These are phyloP conservation scores for Xylophagus ater DNA, from an alignment of 2,888 invertebrate genomes.

Conservation along the genomic window DNA sequence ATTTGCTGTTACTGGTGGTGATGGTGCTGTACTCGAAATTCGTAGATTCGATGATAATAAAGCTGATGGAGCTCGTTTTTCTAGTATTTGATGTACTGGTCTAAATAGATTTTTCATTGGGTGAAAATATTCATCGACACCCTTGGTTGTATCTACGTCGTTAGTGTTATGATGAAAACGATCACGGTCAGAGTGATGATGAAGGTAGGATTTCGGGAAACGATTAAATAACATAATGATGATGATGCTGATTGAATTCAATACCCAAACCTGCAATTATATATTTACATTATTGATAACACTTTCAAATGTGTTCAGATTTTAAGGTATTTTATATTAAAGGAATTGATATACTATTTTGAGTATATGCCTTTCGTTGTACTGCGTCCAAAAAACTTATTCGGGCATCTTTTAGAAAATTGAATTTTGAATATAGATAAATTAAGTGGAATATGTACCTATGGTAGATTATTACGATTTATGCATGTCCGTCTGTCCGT, in stretches of 20 bases:
- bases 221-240: conserved; percentile 19
- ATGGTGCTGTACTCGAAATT: not conserved
- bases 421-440: no score
- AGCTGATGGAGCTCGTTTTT: no score
- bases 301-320: not conserved
- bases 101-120: not conserved
- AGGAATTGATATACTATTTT: not conserved
- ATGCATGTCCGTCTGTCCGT: no score
- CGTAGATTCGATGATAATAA: not conserved
- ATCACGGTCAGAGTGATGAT: not conserved
- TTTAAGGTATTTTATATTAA: not conserved
- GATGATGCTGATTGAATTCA: not conserved
- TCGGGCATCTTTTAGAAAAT: not conserved
- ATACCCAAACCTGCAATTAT: not conserved
- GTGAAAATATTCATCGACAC: not conserved
- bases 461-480: no score
- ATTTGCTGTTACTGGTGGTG: not conserved
- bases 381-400: not conserved
- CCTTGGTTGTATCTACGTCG: not conserved
- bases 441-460: no score
- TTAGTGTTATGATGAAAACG: not conserved
- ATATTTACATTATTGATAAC: not conserved
- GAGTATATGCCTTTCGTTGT: not conserved
- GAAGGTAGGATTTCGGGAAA: conserved; percentile 12
- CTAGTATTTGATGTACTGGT: not conserved